Base-by-base conservation (phyloP, 2,113 vertebrate species). In the Periophthalmodon schlosseri region DNA sequence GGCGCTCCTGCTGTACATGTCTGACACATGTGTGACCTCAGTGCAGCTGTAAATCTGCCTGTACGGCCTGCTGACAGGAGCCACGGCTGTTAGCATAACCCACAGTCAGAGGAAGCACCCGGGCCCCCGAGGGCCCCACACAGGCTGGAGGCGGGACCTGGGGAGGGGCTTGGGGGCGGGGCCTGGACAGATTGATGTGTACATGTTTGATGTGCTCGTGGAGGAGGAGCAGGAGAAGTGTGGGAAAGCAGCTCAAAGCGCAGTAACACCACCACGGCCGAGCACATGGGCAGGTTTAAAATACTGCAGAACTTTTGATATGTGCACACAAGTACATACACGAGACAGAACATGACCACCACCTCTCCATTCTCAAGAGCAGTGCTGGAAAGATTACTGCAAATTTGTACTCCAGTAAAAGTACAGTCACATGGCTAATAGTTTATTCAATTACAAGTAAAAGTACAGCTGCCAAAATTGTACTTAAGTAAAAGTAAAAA, bases 11-110 rank as follows among this genome's bases (percentile, higher is more conserved):
- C 58, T 18, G 28, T 34, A 34, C 60, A 63, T 20, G 28, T 33
- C 23, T 28, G 58, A 61, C 95, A 95, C 91, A 80, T 84, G 75
- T 80, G 69, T 74, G 78, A 82, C 74, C 79, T 80, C 94, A 93
- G 95, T 89, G 93, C 93, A 93, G 93, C 94, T 93, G 95, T 98
- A 97, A 98, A 98, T 98, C 96, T 97, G 95, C 94, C 95, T 94
- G 95, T 96, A 94, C 94, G 92, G 94, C 95, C 96, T 97, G 97
- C 94, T 96, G 97, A 98, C 96, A 97, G 96, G 94, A 95, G 95
- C 94, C 95, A 96, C 94, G 95, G 95, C 95, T 97, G 96, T 98
- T 98, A 97, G 96, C 95, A 94, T 98, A 98, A 97, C 97, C 96
- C 92, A 93, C 89, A 95, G 95, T 96, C 94, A 94, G 95, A 95